Base-by-base conservation (phyloP, 2,113 vertebrate genomes). In the Dolichotis patagonum region DNA sequence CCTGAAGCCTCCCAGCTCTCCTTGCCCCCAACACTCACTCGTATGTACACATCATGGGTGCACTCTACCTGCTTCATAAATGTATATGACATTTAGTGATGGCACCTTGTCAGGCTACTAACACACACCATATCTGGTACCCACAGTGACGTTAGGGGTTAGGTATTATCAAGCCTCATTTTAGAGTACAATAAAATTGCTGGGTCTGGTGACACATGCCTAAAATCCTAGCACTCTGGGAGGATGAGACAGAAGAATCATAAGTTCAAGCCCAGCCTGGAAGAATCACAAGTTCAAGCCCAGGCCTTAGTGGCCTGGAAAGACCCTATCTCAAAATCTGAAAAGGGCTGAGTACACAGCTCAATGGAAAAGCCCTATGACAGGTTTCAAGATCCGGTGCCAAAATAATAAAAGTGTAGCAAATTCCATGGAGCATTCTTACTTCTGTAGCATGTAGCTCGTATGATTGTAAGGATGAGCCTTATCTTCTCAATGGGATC, bases 1-100 rank as follows among this genome's bases (percentile, higher is more conserved):
- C 38, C 80, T 78, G 24, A 1, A 20, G 16, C 38, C 35, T 30
- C 2, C 43, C 85, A 43, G 3, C 52, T 17, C 14, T 28, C 43
- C 28, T 3, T 54, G 19, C 17, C 5, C 17, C n/a, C 32, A 7
- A 24, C 43, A 7, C 10, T 38, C 24, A 22, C 10, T 20, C 35
- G 0, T 1, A 0, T 1, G 4, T 11, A 35, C 14, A 5, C 1
- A 0, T 12, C 1, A 0, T 9, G 8, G 17, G 0, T 7, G 35
- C 8, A 38, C 52, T 49, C 24, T 10, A 54, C 28, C 20, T n/a
- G 24, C 49, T 52, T 5, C 38, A 5, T 16, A n/a, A 4, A 19
- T 17, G 13, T 17, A 10, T 5, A 0, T 54, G 24, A 4, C 7
- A 1, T n/a, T 65, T 49, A 46, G 83, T 13, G 78, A 7, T 43